phyloP scores from a whole-genome alignment of 2,113 vertebrate genomes.

The Siphamia tubifer region DNA sequence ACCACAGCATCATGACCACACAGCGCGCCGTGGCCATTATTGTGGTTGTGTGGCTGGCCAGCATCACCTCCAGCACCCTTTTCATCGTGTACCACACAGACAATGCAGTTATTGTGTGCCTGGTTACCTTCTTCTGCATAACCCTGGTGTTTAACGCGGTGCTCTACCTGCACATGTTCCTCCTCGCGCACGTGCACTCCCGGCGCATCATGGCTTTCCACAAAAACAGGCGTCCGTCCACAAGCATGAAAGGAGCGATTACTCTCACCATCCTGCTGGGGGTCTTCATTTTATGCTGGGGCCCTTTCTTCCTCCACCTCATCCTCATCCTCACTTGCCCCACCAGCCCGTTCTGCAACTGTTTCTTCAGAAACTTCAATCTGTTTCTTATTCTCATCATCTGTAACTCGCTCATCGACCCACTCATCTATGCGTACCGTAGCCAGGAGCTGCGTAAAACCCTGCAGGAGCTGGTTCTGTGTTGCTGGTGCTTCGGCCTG shows the following conservation, averaged over 20 bases:
- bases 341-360: conserved; percentile 84
- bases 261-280: conserved; percentile 92
- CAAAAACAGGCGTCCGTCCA: conserved; percentile 77
- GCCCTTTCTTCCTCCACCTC: conserved; percentile 94
- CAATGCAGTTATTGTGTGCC: conserved; percentile 85
- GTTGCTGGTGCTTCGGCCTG: conserved; percentile 80
- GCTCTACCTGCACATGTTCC: conserved; percentile 92
- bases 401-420: conserved; percentile 90
- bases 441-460: conserved; percentile 91
- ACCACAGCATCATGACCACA: conserved; percentile 93
- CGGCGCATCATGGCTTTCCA: conserved; percentile 83
- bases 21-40: conserved; percentile 81
- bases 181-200: conserved; percentile 86
- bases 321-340: conserved; percentile 89
- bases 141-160: conserved; percentile 87
- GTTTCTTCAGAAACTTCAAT: conserved; percentile 90
- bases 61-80: conserved; percentile 82
- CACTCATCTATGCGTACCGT: conserved; percentile 92
- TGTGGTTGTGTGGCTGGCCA: conserved; percentile 85
- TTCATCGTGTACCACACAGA: conserved; percentile 84
- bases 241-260: conserved; percentile 87
- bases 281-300: conserved; percentile 92
- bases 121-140: conserved; percentile 86
- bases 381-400: conserved; percentile 92
- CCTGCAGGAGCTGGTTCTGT: conserved; percentile 84